A percentile compares a stretch with the other conserved stretches of the same genome.
Evolutionary conservation across 2,113 vertebrate species (phyloP).

Genomic region (Hyla sarda): DNA sequence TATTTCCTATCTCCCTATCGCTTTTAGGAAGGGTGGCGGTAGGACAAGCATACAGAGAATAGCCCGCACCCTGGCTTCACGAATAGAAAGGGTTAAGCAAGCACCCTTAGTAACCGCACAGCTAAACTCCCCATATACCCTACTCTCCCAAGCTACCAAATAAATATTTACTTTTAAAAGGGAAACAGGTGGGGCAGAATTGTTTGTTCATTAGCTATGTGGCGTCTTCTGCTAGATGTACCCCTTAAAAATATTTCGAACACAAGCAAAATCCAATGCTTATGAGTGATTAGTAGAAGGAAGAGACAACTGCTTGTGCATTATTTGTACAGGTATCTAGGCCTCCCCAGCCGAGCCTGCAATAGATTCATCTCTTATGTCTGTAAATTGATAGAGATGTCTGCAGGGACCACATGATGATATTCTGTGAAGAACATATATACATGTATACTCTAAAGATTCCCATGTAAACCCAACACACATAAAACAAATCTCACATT

Average conservation of each 20-base stretch:
- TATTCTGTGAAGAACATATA: background rate
- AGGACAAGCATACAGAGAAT: too few relatives aligned
- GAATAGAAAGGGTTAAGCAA: too few relatives aligned
- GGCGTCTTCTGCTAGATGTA: background rate
- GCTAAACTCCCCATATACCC: too few relatives aligned
- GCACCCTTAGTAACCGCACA: too few relatives aligned
- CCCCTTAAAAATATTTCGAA: background rate
- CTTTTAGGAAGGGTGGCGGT: too few relatives aligned
- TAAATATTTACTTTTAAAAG: too few relatives aligned
- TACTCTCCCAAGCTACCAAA: too few relatives aligned
- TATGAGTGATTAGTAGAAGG: background rate
- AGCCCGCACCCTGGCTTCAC: too few relatives aligned
- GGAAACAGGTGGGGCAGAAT: too few relatives aligned
- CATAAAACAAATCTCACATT: conserved; percentile 13
- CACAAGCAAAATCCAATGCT: background rate
- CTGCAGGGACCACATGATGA: background rate
- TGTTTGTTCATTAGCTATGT: too few relatives aligned
- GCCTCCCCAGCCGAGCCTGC: background rate
- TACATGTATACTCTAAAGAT: conserved; percentile 18
- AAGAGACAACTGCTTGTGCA: background rate
- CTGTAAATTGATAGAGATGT: background rate
- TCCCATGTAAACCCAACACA: background rate
- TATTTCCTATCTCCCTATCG: too few relatives aligned
- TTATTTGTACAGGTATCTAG: too few relatives aligned
- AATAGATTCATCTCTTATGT: background rate